A percentile compares a stretch with the other conserved stretches of the same genome.
phyloP scores from a whole-genome alignment of 2,888 invertebrate genomes.

The Cyrtodaria siliqua region DNA sequence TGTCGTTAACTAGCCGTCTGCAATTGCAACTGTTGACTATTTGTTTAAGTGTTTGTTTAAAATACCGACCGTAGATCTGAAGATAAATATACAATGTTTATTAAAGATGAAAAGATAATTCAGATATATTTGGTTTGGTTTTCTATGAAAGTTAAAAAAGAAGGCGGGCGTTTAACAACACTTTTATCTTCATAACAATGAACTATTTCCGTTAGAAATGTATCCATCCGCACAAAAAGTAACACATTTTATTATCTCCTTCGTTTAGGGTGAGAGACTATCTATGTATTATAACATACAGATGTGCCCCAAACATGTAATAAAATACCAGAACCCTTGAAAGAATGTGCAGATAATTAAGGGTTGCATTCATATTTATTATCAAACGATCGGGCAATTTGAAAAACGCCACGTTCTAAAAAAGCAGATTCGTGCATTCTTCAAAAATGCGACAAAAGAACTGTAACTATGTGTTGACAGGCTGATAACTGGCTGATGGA shows the following conservation, averaged over 20 bases:
- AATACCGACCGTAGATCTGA: too few species aligned
- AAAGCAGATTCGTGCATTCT: constrained; percentile 7
- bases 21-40: too few species aligned
- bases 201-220: constrained; percentile 27
- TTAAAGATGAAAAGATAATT: too few species aligned
- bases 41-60: too few species aligned
- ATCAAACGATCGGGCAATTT: constrained; percentile 12
- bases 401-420: neutral
- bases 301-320: constrained; percentile 5
- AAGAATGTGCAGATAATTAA: constrained; percentile 30
- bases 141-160: constrained; percentile 6
- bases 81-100: too few species aligned
- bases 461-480: constrained; percentile 23
- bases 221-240: constrained; percentile 1
- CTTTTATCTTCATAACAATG: constrained; percentile 2
- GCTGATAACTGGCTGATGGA: constrained; percentile 30
- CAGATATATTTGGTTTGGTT: too few species aligned
- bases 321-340: too few species aligned
- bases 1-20: too few species aligned
- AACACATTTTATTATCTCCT: neutral
- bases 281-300: constrained; percentile 16
- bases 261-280: neutral
- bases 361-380: constrained; percentile 31
- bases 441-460: constrained; percentile 21
- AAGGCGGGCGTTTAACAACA: constrained; percentile 14